Evolutionary conservation across 2,113 vertebrate genomes (phyloP).

Genomic region (Sebastes schlegelii): DNA sequence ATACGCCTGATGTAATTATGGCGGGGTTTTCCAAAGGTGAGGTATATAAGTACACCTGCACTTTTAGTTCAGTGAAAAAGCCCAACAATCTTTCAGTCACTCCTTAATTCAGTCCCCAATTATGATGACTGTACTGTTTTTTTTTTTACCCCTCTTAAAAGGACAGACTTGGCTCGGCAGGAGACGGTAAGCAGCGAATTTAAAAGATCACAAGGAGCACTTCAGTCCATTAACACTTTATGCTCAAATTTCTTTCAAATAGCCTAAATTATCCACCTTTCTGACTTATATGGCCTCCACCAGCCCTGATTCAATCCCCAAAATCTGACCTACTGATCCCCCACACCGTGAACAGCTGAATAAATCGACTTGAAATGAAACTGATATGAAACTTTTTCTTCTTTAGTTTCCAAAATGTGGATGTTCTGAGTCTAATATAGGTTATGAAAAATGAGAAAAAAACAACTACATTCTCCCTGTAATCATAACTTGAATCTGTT

Average conservation of each 20-base stretch:
- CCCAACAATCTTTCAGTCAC: neutral
- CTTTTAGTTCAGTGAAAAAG: neutral
- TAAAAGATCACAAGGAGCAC: constrained; percentile 23
- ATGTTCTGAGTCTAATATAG: neutral
- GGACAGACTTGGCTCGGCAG: constrained; percentile 8
- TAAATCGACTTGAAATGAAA: neutral
- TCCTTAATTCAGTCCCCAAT: constrained; percentile 28
- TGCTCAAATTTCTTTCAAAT: constrained; percentile 34
- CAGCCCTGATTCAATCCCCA: neutral
- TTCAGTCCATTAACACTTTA: constrained; percentile 45
- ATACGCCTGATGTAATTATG: neutral
- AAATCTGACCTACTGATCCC: constrained; percentile 21
- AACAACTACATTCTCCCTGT: neutral
- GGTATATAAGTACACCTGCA: neutral
- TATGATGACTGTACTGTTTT: neutral
- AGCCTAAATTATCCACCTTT: constrained; percentile 34
- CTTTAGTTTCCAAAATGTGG: neutral
- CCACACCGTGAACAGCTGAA: neutral
- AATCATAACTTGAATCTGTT: neutral
- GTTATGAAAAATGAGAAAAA: neutral
- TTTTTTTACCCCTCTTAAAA: constrained; percentile 1
- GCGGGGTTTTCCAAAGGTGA: neutral
- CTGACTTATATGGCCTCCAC: neutral
- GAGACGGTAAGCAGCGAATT: constrained; percentile 25
- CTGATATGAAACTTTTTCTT: neutral